These are phyloP conservation scores for Antheraea pernyi DNA, from an alignment of 1,140 invertebrate genomes.

Conservation along the genomic window DNA sequence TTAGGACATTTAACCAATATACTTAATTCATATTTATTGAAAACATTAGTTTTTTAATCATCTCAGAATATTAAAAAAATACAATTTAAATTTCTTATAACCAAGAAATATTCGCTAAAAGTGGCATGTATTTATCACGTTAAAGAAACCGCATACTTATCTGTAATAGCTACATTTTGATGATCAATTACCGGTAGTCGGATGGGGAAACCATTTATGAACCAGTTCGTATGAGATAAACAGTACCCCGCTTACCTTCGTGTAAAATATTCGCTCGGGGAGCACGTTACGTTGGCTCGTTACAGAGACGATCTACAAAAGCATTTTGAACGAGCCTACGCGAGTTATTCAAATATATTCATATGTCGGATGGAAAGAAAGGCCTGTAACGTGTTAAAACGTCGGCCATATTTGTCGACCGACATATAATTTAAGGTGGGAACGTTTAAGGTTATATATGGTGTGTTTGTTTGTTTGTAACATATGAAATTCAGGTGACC, in stretches of 20 bases:
- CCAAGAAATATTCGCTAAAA: too few relatives aligned
- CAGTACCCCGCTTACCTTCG: neutral
- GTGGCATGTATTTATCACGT: too few relatives aligned
- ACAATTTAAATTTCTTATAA: too few relatives aligned
- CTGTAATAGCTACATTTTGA: neutral
- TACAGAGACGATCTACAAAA: slow-evolving; percentile 22
- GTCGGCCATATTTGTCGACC: slow-evolving; percentile 26
- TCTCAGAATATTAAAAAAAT: too few relatives aligned
- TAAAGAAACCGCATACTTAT: too few relatives aligned
- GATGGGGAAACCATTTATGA: neutral
- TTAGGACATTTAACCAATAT: too few relatives aligned
- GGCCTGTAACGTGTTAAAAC: slow-evolving; percentile 32
- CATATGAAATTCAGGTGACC: neutral
- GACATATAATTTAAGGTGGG: slow-evolving; percentile 8
- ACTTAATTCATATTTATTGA: too few relatives aligned
- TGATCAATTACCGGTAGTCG: neutral
- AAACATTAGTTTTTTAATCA: too few relatives aligned
- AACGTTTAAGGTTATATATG: neutral
- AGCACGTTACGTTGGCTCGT: neutral
- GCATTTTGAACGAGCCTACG: slow-evolving; percentile 31
- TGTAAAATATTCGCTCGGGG: neutral
- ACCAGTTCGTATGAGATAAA: neutral
- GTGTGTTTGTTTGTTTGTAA: neutral
- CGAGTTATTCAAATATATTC: slow-evolving; percentile 48
- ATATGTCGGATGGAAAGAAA: slow-evolving; percentile 31